Base-by-base conservation (phyloP, 2,888 invertebrate genomes). In the Volucella zonaria region DNA sequence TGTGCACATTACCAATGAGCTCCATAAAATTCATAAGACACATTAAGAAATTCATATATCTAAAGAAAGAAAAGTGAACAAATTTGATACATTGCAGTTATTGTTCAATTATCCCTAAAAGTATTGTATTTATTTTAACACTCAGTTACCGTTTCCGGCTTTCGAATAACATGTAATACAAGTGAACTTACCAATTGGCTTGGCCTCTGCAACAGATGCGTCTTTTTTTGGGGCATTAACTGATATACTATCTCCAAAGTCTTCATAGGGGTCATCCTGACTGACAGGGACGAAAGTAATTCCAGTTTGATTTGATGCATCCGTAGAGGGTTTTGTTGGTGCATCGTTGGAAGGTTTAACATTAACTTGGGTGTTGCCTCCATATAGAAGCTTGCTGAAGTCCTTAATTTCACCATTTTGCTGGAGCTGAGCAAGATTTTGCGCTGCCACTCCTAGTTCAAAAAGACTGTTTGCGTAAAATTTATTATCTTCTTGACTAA, bases 201-300 rank as follows among this genome's bases (percentile, higher is more conserved):
- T 95, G 0, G 96, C 95, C 91, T 96, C 96, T 31, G 96, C 96
- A 14, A 96, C 94, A 0, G 94, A 94, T 12, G 94, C 93, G 80
- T 94, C 94, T 76, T 93, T 93, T 12, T 93, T 93, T 2, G 94
- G 94, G 3, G 93, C 91, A 82, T 93, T 93, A 18, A 94, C 91
- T 23, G 92, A 91, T 0, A 93, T 92, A 12, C 90, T 89, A 64
- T 92, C 92, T 14, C 89, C 88, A 9, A 90, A 89, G 86, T 92
- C 91, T 81, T 91, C 91, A 74, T 91, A 90, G 56, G 90, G 90
- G 83, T 91, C 91, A 87, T 89, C 90, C 18, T 81, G 76, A 9
- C 12, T 64, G 15, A 68, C 18, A 0, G 79, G 64, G 2, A 74
- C 49, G 2, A 71, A 73, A 38, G 56, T n/a, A 15, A 78, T 78